Evolutionary conservation across 1,140 invertebrate genomes (phyloP).

Genomic region (Nephila pilipes): DNA sequence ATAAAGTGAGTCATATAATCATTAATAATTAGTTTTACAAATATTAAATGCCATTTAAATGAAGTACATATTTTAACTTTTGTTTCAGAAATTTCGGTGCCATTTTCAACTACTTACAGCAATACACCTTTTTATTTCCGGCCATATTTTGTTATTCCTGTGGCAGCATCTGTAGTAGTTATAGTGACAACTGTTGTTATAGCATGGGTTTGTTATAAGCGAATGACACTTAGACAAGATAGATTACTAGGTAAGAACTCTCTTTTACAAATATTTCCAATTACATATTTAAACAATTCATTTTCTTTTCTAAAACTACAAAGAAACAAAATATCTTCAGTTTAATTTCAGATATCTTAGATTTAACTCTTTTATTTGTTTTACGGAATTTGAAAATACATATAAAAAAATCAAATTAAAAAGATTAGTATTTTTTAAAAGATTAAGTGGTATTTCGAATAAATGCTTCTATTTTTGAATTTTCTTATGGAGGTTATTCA

Average conservation of each 20-base stretch:
- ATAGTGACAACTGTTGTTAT: conserved; percentile 75
- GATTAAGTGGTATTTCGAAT: no score
- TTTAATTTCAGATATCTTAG: background rate
- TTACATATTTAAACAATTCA: background rate
- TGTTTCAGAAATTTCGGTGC: conserved; percentile 70
- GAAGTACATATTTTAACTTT: background rate
- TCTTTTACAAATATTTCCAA: background rate
- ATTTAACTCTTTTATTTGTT: background rate
- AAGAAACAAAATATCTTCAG: background rate
- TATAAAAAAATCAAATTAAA: no score
- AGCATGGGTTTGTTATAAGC: conserved; percentile 76
- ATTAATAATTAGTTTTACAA: no score
- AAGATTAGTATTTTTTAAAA: no score
- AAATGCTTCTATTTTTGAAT: no score
- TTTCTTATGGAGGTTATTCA: no score
- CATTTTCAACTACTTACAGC: conserved; percentile 61
- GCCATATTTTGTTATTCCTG: conserved; percentile 75
- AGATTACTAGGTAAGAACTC: conserved; percentile 65
- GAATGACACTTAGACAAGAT: conserved; percentile 75
- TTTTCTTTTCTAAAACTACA: background rate
- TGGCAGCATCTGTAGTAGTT: conserved; percentile 75
- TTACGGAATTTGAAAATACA: no score
- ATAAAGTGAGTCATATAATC: no score
- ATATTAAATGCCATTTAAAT: no score
- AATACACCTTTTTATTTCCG: conserved; percentile 75